Percentiles rank a stretch among this genome's conserved stretches.
Conservation (phyloP, 2,888 invertebrate species). For the Shargacucullia verbasci region DNA sequence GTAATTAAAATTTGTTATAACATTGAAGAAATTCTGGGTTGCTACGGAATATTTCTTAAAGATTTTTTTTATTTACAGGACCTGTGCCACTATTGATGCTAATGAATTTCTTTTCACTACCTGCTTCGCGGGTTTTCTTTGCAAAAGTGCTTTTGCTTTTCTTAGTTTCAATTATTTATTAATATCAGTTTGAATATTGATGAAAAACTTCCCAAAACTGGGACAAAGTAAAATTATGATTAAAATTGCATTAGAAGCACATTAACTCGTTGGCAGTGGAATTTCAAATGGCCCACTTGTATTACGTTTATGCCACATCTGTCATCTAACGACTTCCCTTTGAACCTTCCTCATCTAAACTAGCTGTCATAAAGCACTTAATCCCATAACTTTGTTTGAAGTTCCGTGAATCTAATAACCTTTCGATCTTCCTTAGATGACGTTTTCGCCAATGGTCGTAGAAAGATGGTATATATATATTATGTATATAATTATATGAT, state of each 20-base stretch:
- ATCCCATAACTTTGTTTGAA: conserved; percentile 46
- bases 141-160: too few species aligned
- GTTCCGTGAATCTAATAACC: conserved; percentile 35
- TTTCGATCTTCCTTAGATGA: conserved; percentile 37
- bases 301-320: conserved; percentile 50
- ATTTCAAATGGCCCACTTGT: conserved; percentile 50
- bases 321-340: conserved; percentile 50
- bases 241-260: conserved; percentile 28
- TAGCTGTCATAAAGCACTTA: conserved; percentile 46
- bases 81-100: too few species aligned
- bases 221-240: neutral
- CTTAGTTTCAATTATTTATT: too few species aligned
- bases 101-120: neutral
- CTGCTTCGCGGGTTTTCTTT: neutral
- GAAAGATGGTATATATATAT: too few species aligned
- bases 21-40: neutral
- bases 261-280: conserved; percentile 41
- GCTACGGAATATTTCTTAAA: neutral
- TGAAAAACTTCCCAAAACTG: too few species aligned
- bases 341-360: conserved; percentile 39
- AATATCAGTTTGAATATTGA: too few species aligned
- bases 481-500: too few species aligned
- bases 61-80: too few species aligned
- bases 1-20: conserved; percentile 24
- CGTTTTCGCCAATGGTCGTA: neutral